A percentile compares a stretch with the other conserved stretches of the same genome.
Evolutionary conservation across 2,797 vertebrate species (phyloP).

Genomic region (Morelia viridis): DNA sequence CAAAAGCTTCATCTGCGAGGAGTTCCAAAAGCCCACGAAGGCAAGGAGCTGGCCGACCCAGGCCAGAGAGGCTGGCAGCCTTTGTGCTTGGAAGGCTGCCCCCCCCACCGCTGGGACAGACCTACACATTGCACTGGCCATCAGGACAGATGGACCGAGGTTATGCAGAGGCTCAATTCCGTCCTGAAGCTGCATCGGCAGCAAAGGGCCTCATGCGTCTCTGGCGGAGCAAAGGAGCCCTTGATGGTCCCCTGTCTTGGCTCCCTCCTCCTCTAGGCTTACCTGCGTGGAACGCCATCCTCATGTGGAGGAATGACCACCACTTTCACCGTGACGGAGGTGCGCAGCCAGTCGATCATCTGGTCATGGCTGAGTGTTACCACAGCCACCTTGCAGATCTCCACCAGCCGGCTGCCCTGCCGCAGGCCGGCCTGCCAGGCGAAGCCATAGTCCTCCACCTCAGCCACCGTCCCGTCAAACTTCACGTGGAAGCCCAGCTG

Average conservation of each 20-base stretch:
- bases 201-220: neutral
- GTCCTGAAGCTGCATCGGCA: neutral
- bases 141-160: too few relatives aligned
- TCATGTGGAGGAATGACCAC: conserved; percentile 91
- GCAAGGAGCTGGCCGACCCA: neutral
- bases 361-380: conserved; percentile 92
- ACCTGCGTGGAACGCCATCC: conserved; percentile 88
- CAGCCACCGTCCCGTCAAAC: conserved; percentile 89
- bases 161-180: neutral
- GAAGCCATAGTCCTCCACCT: conserved; percentile 96
- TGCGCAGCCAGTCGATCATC: conserved; percentile 95
- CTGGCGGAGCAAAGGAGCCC: neutral
- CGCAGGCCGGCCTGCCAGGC: conserved; percentile 95
- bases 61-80: neutral
- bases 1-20: neutral
- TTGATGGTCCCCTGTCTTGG: neutral
- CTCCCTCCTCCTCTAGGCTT: neutral
- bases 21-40: neutral
- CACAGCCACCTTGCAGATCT: conserved; percentile 94
- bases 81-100: neutral
- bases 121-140: neutral
- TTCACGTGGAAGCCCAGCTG: conserved; percentile 95
- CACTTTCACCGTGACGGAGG: conserved; percentile 93
- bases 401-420: conserved; percentile 90
- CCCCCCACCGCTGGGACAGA: neutral